Base-by-base conservation (phyloP, 2,113 vertebrate species). In the Cervus canadensis region DNA sequence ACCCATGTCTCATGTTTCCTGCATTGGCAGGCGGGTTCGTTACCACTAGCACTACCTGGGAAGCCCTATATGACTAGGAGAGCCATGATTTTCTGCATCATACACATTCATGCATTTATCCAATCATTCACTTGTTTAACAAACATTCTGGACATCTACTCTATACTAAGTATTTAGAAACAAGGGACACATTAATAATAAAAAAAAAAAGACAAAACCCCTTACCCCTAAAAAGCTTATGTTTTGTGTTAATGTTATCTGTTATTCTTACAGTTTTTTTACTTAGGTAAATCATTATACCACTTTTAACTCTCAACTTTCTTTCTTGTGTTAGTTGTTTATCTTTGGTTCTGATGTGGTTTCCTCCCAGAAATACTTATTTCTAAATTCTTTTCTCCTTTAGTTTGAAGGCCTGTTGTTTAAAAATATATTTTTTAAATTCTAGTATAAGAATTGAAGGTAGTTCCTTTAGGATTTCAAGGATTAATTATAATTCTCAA, bases 401-500 rank as follows among this genome's bases (percentile, higher is more conserved):
- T 33, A 84, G 79, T 95, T 74, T 76, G 43, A 74, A 83, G 4
- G 11, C 57, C 7, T 95, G 23, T 92, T 95, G 76, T 98, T 88
- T 95, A 98, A 98, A 97, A 97, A 96, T 86, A 82, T 96, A 48
- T 98, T 97, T 96, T 95, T 71, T 3, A 6, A 98, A 97, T 81
- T 59, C 88, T 94, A 84, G 54, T 97, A 93, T 95, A 98, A 97
- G 81, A 91, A 89, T 97, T 97, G 85, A 98, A 98, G 91, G 88
- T 96, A 91, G 96, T 98, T 97, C 89, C 95, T 98, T 96, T 87
- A 96, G 97, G 59, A 88, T 94, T 97, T 98, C n/a, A 96, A 64
- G 48, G 91, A 56, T 87, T 97, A 81, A 92, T 82, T 98, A 95
- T 96, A 95, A 98, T 98, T 98, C 98, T 96, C 95, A 91, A 94